Percentiles rank a stretch among this genome's conserved stretches.
phyloP scores from a whole-genome alignment of 2,888 invertebrate species.

The Hanleya hanleyi region DNA sequence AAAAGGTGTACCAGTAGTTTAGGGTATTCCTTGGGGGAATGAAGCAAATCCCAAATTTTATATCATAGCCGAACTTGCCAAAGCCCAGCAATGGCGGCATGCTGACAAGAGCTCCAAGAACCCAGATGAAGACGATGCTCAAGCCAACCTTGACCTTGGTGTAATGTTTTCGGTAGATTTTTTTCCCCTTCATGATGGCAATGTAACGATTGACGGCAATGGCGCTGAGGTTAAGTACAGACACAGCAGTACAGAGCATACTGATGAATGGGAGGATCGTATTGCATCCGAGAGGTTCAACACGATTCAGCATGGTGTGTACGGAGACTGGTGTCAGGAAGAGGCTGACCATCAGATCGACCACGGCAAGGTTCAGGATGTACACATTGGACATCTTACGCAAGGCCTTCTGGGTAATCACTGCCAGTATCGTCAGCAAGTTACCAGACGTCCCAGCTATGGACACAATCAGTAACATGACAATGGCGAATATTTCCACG shows the following conservation, averaged over 20 bases:
- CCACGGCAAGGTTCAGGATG: slow-evolving; percentile 7
- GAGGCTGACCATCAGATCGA: neutral
- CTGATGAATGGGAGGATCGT: neutral
- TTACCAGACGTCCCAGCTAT: neutral
- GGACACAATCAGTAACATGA: slow-evolving; percentile 3
- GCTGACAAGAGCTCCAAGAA: neutral
- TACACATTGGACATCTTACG: slow-evolving; percentile 3
- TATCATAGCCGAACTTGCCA: slow-evolving; percentile 4
- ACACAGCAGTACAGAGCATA: slow-evolving; percentile 9
- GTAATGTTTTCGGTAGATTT: neutral
- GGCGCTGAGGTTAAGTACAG: neutral
- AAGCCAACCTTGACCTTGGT: neutral
- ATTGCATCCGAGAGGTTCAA: neutral
- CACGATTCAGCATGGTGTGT: neutral
- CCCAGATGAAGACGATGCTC: slow-evolving; percentile 1
- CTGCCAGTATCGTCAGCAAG: slow-evolving; percentile 4
- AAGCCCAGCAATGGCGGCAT: slow-evolving; percentile 7
- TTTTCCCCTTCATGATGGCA: neutral
- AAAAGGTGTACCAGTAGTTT: slow-evolving; percentile 9
- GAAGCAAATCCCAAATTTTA: slow-evolving; percentile 7
- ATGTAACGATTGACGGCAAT: slow-evolving; percentile 9
- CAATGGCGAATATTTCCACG: neutral
- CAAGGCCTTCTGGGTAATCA: neutral
- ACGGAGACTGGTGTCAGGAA: slow-evolving; percentile 1
- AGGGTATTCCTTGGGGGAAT: neutral